phyloP scores from a whole-genome alignment of 35 echinoderm and acorn worm species.

The Ophiothrix spiculata region DNA sequence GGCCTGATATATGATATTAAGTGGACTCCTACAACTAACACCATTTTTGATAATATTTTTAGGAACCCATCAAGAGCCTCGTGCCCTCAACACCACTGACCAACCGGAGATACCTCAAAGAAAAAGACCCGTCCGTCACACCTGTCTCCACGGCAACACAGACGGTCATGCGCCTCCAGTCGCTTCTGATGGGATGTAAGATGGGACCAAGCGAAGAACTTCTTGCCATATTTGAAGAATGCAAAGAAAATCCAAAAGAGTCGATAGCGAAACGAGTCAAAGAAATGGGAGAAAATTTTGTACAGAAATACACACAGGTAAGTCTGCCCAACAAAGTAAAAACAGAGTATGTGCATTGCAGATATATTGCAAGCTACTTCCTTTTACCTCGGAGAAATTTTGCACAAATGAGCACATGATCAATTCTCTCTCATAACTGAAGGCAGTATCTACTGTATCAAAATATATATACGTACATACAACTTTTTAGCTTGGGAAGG shows the following conservation, averaged over 20 bases:
- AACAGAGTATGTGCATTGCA: too few species aligned
- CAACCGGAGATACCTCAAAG: conserved; percentile 73
- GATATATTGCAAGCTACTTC: too few species aligned
- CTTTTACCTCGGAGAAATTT: too few species aligned
- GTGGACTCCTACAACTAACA: background rate
- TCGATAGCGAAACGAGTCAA: conserved; percentile 62
- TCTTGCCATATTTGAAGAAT: conserved; percentile 54
- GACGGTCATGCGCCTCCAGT: conserved; percentile 89
- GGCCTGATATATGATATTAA: too few species aligned
- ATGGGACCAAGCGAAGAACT: conserved; percentile 69
- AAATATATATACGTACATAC: too few species aligned
- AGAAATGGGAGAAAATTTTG: conserved; percentile 84
- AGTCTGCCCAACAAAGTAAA: too few species aligned
- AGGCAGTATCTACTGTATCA: too few species aligned
- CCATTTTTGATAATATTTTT: background rate
- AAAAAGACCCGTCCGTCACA: conserved; percentile 76
- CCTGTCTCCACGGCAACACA: conserved; percentile 97
- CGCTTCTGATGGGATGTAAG: conserved; percentile 70
- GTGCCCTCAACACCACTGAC: conserved; percentile 86
- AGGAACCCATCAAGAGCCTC: conserved; percentile 48
- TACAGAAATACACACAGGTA: conserved; percentile 88
- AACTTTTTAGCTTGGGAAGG: too few species aligned
- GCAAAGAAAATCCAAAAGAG: conserved; percentile 66
- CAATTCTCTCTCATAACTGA: too few species aligned
- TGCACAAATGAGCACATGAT: too few species aligned